Base-by-base conservation (phyloP, 2,888 invertebrate genomes). In the Ecliptopera silaceata region DNA sequence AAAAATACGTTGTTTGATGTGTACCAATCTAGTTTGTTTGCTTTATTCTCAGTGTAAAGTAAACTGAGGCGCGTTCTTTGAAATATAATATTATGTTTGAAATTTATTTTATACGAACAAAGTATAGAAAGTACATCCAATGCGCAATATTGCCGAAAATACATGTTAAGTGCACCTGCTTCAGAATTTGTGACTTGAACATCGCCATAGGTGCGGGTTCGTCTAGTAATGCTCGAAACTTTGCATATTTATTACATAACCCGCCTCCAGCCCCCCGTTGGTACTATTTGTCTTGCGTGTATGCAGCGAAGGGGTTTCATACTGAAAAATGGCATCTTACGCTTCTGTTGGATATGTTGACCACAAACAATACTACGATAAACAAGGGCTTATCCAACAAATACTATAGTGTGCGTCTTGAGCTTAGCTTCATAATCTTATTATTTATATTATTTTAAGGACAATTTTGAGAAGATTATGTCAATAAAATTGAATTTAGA, bases 171-270 rank as follows among this genome's bases (percentile, higher is more conserved):
- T 79, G 71, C 86, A 86, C 86, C 86, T 86, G 86, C 67, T 72
- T n/a, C 66, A 57, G 69, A 79, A 80, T 82, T 79, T 80, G 83
- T 74, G 76, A 73, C 69, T 75, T 64, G 70, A 76, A 75, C 77
- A 74, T 75, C 75, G 77, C 75, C 79, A 61, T 79, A 79, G 80
- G 78, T 77, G 77, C 76, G 79, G 78, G 82, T 84, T 84, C 80
- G 80, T 84, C 82, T 82, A 76, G 79, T 80, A 79, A 80, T 80
- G 76, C 74, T 77, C 70, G 79, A 79, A 86, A 88, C 79, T 86
- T 84, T 82, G 83, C 85, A 84, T 84, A 85, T 84, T 86, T 84
- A 86, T 85, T 77, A 75, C 75, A 76, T 73, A 84, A 84, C 80
- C 81, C 72, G 61, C 66, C 62, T 64, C 67, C 67, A 63, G 70